A percentile compares a stretch with the other conserved stretches of the same genome.
These are phyloP conservation scores for Poecilia latipinna DNA, from an alignment of 2,113 vertebrate species.

Conservation along the genomic window DNA sequence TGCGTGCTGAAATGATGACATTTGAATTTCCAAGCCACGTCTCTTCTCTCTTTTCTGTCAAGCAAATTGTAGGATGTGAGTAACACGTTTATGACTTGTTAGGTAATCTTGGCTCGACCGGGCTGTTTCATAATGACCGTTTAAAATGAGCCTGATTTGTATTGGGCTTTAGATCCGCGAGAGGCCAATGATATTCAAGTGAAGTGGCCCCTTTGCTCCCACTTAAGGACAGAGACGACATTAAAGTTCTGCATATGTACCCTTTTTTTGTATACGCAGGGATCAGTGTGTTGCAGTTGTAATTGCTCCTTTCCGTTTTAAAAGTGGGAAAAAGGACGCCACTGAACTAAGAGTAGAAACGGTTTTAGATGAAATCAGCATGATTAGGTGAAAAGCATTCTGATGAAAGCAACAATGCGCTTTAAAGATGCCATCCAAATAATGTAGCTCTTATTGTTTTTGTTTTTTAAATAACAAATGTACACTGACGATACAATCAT, in stretches of 20 bases:
- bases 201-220: background rate
- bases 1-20: conserved; percentile 15
- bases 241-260: background rate
- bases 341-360: background rate
- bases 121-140: conserved; percentile 18
- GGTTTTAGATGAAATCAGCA: background rate
- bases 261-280: background rate
- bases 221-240: background rate
- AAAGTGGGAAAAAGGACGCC: conserved; percentile 1
- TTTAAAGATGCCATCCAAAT: background rate
- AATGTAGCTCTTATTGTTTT: background rate
- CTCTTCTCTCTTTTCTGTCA: conserved; percentile 13
- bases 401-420: background rate
- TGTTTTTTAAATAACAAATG: background rate
- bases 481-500: too few relatives aligned
- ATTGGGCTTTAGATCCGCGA: conserved; percentile 13
- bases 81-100: conserved; percentile 12
- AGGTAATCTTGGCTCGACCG: conserved; percentile 24
- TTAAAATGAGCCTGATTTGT: conserved; percentile 27
- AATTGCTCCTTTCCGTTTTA: background rate
- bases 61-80: conserved; percentile 6
- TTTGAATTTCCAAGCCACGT: conserved; percentile 22
- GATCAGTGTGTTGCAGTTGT: conserved; percentile 4
- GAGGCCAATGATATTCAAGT: conserved; percentile 20
- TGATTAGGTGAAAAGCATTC: background rate